Evolutionary conservation across 2,888 invertebrate genomes (phyloP), one percentile per base, ranked within the genome.

Genomic region (Ennomos quercinarius): DNA sequence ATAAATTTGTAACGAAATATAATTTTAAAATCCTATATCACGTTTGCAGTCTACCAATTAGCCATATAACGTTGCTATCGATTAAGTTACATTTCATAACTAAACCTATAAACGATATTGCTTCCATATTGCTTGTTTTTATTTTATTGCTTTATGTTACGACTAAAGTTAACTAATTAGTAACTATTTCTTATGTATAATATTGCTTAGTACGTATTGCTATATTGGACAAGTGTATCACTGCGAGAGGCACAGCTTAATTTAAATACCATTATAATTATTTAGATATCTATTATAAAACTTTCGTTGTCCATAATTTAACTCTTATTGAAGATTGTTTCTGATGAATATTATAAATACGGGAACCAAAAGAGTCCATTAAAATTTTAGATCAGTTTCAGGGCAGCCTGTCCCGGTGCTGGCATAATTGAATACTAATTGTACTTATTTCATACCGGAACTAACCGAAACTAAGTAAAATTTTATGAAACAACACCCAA

Each of bases 1-100:
- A 77, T 76, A 77, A 71, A 61, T 57, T 61, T 34, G 55, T 61
- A 64, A 65, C 62, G 66, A 73, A 72, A 72, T 73, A 74, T 69
- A 68, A 71, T 77, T 78, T 71, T 75, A 74, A 61, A 73, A 72
- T 78, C 74, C 76, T 72, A 77, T 83, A 85, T 86, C 86, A 84
- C 85, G 76, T 72, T 81, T 77, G 83, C 87, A 88, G 87, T 86
- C 87, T 88, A 87, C 81, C 76, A 75, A 80, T 78, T 80, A 84
- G 80, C 81, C 76, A 72, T 64, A 54, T 45, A 73, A 69, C 35
- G 72, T 73, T 67, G 62, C 74, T 77, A 73, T 71, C 65, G 54
- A 69, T 62, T 64, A 70, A 70, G 73, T 73, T 74, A 68, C 76
- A 70, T 72, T 70, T 65, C 72, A 66, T 71, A 78, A 77, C 74